Percentiles rank a stretch among this genome's conserved stretches.
These are phyloP conservation scores for Tenodera sinensis DNA, from an alignment of 2,888 invertebrate species.

Conservation along the genomic window DNA sequence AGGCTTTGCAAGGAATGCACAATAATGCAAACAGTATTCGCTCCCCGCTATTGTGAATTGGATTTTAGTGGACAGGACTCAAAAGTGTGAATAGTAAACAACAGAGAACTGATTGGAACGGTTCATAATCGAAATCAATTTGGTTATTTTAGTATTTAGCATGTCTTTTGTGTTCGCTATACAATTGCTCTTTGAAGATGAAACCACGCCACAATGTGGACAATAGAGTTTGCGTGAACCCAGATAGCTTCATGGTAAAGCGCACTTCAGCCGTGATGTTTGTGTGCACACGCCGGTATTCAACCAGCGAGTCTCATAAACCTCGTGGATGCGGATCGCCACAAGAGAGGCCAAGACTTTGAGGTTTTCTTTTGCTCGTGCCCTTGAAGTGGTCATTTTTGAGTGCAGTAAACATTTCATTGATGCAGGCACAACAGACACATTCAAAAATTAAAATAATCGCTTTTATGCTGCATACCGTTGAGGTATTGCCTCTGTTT, in stretches of 20 bases:
- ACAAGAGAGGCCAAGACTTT: background rate
- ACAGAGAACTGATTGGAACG: background rate
- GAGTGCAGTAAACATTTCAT: background rate
- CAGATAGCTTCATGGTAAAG: background rate
- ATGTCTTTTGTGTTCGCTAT: background rate
- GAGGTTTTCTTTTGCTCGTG: background rate
- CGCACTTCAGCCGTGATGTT: background rate
- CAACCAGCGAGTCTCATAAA: background rate
- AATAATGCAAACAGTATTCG: background rate
- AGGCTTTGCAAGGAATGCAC: background rate
- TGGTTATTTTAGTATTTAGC: background rate
- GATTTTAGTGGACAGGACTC: background rate
- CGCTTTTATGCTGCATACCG: background rate
- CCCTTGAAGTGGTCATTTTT: background rate
- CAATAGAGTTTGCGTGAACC: background rate
- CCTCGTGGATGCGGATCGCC: no score
- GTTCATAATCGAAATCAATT: background rate
- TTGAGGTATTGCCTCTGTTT: background rate
- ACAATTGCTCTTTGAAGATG: background rate
- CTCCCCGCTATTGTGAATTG: background rate
- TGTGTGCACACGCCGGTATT: background rate
- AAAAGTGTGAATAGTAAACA: background rate
- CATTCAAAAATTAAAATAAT: background rate
- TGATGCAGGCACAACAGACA: background rate
- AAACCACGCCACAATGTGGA: background rate